A percentile compares a stretch with the other conserved stretches of the same genome.
These are phyloP conservation scores for Drosophila pseudotakahashii DNA, from an alignment of 2,888 invertebrate genomes.

Conservation along the genomic window DNA sequence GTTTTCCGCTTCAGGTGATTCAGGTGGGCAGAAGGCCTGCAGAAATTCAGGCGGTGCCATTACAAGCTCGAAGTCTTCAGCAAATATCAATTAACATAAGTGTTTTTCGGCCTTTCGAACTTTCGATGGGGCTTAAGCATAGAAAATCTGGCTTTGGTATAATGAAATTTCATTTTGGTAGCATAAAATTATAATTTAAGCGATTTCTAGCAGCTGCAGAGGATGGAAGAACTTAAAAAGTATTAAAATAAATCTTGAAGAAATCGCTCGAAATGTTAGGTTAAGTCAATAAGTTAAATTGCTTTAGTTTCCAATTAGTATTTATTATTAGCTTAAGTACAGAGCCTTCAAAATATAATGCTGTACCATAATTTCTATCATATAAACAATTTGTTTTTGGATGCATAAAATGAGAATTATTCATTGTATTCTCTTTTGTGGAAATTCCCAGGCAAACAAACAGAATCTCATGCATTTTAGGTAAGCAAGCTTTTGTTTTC, in stretches of 20 bases:
- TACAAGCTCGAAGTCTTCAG: conserved; percentile 12
- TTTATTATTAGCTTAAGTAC: no score
- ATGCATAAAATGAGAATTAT: not conserved
- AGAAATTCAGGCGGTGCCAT: conserved; percentile 9
- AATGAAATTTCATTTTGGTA: not conserved
- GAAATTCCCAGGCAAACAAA: conserved; percentile 11
- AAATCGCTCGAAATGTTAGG: no score
- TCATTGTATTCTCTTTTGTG: conserved; percentile 8
- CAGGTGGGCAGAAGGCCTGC: conserved; percentile 7
- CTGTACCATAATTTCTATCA: no score
- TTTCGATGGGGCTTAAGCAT: not conserved
- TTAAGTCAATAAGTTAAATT: not conserved
- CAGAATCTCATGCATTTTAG: conserved; percentile 31
- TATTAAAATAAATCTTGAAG: no score
- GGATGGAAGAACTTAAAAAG: not conserved
- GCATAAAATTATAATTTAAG: not conserved
- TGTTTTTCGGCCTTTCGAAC: conserved; percentile 21
- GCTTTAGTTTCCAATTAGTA: no score
- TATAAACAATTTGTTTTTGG: no score
- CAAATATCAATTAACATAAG: conserved; percentile 64
- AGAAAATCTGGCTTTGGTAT: not conserved
- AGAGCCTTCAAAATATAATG: no score
- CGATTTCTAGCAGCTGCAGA: not conserved
- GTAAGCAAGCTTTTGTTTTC: conserved; percentile 21
- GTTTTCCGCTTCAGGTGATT: conserved; percentile 25